These are phyloP conservation scores for Caenorhabditis drosophilae DNA, from an alignment of 2,888 invertebrate genomes.

Conservation along the genomic window DNA sequence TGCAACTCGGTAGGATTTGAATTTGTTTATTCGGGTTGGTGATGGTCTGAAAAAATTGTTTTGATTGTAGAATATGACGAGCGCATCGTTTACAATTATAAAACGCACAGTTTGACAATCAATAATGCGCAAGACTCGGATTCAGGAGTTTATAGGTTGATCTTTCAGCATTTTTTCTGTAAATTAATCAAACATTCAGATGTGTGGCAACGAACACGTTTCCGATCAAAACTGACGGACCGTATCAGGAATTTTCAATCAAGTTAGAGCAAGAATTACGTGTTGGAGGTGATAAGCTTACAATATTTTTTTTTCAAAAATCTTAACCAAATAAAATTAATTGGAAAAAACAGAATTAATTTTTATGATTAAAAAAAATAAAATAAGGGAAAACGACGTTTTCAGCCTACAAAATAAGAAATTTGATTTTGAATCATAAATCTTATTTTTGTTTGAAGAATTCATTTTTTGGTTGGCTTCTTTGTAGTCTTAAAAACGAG, in stretches of 20 bases:
- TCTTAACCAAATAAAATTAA: too few species aligned
- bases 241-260: conserved; percentile 36
- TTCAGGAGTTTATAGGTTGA: conserved; percentile 44
- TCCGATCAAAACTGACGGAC: conserved; percentile 39
- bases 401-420: too few species aligned
- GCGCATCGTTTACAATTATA: conserved; percentile 14
- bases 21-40: conserved; percentile 1
- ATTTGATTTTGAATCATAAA: too few species aligned
- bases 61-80: conserved; percentile 32
- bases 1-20: conserved; percentile 40
- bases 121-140: conserved; percentile 39
- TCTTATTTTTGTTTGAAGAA: too few species aligned
- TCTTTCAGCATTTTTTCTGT: neutral
- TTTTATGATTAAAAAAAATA: too few species aligned
- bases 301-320: too few species aligned
- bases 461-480: too few species aligned
- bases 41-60: neutral
- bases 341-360: too few species aligned
- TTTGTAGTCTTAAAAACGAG: too few species aligned
- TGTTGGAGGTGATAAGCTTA: conserved; percentile 33
- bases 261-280: conserved; percentile 36
- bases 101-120: conserved; percentile 23
- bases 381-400: too few species aligned
- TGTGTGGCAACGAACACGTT: conserved; percentile 58
- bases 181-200: conserved; percentile 13